Conservation (phyloP, 2,113 vertebrate species). For the Spheniscus mendiculus region DNA sequence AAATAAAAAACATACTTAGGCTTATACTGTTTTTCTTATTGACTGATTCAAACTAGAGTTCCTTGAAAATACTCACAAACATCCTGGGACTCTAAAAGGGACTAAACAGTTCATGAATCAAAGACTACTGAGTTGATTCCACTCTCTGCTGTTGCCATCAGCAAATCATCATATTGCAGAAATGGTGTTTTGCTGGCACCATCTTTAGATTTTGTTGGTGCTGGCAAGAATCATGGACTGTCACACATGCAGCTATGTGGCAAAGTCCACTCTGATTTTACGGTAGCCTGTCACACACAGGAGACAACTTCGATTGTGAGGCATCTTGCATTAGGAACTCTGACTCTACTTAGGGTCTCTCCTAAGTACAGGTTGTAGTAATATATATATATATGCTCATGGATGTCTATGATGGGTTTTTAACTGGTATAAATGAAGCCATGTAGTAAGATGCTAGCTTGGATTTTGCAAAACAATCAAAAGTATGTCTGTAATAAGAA, state of each 20-base stretch:
- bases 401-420: neutral
- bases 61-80: constrained; percentile 5
- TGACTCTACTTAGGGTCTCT: too few relatives aligned
- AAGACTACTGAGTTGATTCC: constrained; percentile 3
- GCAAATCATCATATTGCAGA: neutral
- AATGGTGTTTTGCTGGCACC: neutral
- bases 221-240: neutral
- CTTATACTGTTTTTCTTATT: constrained; percentile 1
- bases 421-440: neutral
- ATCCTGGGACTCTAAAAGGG: neutral
- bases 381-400: neutral
- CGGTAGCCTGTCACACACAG: neutral
- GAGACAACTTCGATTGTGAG: neutral
- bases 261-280: neutral
- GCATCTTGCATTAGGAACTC: neutral
- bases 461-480: neutral
- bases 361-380: neutral
- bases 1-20: constrained; percentile 6
- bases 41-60: neutral
- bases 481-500: neutral
- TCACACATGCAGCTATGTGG: neutral
- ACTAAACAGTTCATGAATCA: neutral
- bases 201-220: neutral
- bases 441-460: neutral
- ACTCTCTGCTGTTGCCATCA: neutral